Conservation (phyloP, 2,113 vertebrate species). For the Rhinogobius similis region DNA sequence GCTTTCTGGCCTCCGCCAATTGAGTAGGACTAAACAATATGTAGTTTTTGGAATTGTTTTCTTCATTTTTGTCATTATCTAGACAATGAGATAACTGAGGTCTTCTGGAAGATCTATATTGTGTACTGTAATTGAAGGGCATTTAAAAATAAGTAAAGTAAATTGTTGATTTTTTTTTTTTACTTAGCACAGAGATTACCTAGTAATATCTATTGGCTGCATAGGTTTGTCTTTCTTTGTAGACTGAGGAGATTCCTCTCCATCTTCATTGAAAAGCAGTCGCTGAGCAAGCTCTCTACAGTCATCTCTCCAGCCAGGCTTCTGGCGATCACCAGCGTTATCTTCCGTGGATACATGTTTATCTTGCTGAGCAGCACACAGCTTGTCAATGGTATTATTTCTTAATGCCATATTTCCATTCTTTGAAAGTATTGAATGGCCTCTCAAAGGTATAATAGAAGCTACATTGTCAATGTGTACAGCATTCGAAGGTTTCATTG, state of each 20-base stretch:
- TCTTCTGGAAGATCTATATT: slow-evolving; percentile 24
- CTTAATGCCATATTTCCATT: slow-evolving; percentile 8
- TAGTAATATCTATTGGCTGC: slow-evolving; percentile 14
- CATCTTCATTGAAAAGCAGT: slow-evolving; percentile 74
- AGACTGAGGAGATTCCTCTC: slow-evolving; percentile 31
- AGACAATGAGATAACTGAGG: slow-evolving; percentile 10
- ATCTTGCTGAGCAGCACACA: background rate
- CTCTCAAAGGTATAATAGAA: background rate
- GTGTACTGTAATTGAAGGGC: slow-evolving; percentile 5
- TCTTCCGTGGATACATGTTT: background rate
- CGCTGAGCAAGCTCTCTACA: slow-evolving; percentile 72
- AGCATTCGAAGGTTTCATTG: slow-evolving; percentile 5
- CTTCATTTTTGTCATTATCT: slow-evolving; percentile 11
- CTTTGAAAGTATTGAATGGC: background rate
- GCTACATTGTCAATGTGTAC: slow-evolving; percentile 3
- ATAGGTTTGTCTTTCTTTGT: slow-evolving; percentile 18
- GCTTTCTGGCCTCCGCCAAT: slow-evolving; percentile 63
- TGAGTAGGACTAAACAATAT: slow-evolving; percentile 79
- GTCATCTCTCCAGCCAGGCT: slow-evolving; percentile 48
- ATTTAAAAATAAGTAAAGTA: background rate
- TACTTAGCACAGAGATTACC: slow-evolving; percentile 34
- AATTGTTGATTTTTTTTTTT: background rate
- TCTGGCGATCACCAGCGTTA: slow-evolving; percentile 21
- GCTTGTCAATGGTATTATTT: background rate
- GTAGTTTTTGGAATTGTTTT: slow-evolving; percentile 61